Base-by-base conservation (phyloP, 2,888 invertebrate genomes). In the Diachrysia chrysitis region DNA sequence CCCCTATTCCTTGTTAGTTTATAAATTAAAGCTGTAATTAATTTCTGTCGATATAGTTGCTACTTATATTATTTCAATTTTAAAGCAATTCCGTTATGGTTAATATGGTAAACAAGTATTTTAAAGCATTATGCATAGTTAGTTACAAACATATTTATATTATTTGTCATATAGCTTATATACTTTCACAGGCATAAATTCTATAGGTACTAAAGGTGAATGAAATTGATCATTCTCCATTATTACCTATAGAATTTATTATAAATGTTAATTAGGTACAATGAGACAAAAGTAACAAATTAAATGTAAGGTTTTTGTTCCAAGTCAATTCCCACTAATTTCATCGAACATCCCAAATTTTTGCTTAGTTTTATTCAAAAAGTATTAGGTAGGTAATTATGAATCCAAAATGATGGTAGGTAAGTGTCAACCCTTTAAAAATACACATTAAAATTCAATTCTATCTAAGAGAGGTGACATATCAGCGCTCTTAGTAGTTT, bases 391-490 rank as follows among this genome's bases (percentile, higher is more conserved):
- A n/a, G n/a, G n/a, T n/a, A n/a, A n/a, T n/a, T n/a, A n/a, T n/a
- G n/a, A n/a, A n/a, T n/a, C n/a, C n/a, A n/a, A n/a, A n/a, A n/a
- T n/a, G n/a, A n/a, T n/a, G n/a, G n/a, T n/a, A n/a, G n/a, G n/a
- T n/a, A n/a, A n/a, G n/a, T n/a, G n/a, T n/a, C n/a, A n/a, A n/a
- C n/a, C n/a, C n/a, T n/a, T n/a, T n/a, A n/a, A n/a, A n/a, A n/a
- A n/a, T n/a, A n/a, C n/a, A n/a, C n/a, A n/a, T n/a, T n/a, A n/a
- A n/a, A n/a, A 17, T 66, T 83, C 87, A 63, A 86, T 79, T 58
- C 78, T 79, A 51, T 86, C 81, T 51, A 89, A 70, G 10, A 90
- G 83, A 5, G 88, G 86, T 3, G 85, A 82, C 75, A 83, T 86
- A 58, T 88, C 87, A 1, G 67, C 65, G 14, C 51, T 72, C 53